These are phyloP conservation scores for Nipponia nippon DNA, from an alignment of 2,113 vertebrate genomes.

Conservation along the genomic window DNA sequence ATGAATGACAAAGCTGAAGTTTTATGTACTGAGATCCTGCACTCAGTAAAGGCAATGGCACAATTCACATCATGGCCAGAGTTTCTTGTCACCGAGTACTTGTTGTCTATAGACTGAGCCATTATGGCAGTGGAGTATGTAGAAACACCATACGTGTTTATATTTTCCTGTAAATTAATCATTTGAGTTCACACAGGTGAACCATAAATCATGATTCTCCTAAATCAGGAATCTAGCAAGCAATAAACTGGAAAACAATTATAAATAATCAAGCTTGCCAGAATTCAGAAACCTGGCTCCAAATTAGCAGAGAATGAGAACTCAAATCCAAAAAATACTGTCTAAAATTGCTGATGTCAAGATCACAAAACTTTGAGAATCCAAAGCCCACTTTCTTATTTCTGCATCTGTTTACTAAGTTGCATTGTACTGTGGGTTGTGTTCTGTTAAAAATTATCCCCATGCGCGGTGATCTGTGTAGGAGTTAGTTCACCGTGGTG, in stretches of 20 bases:
- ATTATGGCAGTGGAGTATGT: not conserved
- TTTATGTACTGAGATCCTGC: not conserved
- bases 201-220: not conserved
- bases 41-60: not conserved
- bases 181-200: not conserved
- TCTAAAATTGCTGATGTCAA: not conserved
- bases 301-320: not conserved
- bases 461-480: accelerated
- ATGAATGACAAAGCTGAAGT: not conserved
- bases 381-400: not conserved
- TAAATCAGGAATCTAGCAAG: not conserved
- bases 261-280: not conserved
- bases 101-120: not conserved
- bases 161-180: not conserved
- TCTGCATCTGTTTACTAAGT: not conserved
- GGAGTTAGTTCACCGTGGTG: not conserved
- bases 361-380: not conserved
- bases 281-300: not conserved
- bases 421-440: not conserved
- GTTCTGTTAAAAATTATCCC: not conserved
- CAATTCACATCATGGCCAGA: not conserved
- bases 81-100: not conserved
- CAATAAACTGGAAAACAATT: not conserved
- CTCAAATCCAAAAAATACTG: not conserved
- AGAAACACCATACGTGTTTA: accelerated